Evolutionary conservation across 1,140 invertebrate genomes (phyloP), one percentile per base, ranked within the genome.

Genomic region (Zaprionus inermis): DNA sequence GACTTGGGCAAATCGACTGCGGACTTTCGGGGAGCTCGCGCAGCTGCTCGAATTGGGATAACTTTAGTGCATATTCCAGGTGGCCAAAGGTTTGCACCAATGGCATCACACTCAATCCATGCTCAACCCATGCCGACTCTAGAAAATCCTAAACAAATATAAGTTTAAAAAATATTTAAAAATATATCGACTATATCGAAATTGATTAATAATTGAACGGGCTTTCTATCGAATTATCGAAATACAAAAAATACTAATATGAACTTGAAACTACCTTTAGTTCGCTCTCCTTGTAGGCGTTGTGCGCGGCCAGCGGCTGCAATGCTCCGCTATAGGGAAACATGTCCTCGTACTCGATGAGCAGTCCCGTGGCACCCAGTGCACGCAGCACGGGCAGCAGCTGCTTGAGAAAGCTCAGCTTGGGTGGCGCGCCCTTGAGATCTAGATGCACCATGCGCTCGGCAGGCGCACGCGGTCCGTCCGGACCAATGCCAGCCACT

Each of bases 261-360:
- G 14, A 34, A 16, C 52, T 44, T 24, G 11, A 28, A 54, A n/a
- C 64, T 56, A 92, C 91, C 75, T 73, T 85, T 6, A 92, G 52
- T 67, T 92, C 91, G 10, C 80, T 81, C 24, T 78, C 71, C 44
- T 94, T 94, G 89, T 99, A 99, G 57, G 95, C 95, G 93, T 98
- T 97, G 32, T 93, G 93, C 4, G 97, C 96, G 1, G 95, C 93
- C 7, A 98, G 92, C 56, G 93, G 92, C 60, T 91, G 92, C 4
- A 99, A 91, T 0, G 92, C 91, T 0, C 95, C 97, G 22, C 93
- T 93, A 92, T 96, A 99, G 0, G 98, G 98, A 93, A 99, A 99
- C 97, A 98, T 99, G 83, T 99, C 98, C 93, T 99, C 98, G 93
- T 99, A 99, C 92, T 99, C 98, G 59, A 99, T 93, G 2, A 99